These are phyloP conservation scores for Whitmania pigra DNA, from an alignment of 1,140 invertebrate genomes.

Conservation along the genomic window DNA sequence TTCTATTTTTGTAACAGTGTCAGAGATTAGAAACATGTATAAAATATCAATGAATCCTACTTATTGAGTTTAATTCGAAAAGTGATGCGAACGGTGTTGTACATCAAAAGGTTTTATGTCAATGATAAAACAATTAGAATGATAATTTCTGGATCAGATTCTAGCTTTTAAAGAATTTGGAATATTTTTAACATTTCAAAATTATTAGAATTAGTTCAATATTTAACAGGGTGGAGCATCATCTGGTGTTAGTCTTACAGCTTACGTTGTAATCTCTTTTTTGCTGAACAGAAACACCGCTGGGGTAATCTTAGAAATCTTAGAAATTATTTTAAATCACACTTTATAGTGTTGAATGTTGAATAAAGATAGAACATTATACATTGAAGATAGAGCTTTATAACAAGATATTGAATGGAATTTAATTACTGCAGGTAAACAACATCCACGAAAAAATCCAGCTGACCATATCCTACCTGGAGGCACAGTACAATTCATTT, in stretches of 20 bases:
- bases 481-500: background rate
- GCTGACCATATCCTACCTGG: constrained; percentile 8
- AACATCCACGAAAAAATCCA: background rate
- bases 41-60: no score
- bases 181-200: constrained; percentile 33
- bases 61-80: no score
- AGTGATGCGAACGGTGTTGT: no score
- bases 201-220: constrained; percentile 1
- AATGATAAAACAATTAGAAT: no score
- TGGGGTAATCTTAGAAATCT: constrained; percentile 25
- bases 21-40: no score
- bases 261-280: constrained; percentile 67
- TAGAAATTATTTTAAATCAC: background rate
- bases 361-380: no score
- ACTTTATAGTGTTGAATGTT: background rate
- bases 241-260: constrained; percentile 63
- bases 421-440: background rate
- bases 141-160: no score
- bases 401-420: background rate
- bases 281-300: constrained; percentile 51
- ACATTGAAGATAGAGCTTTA: no score
- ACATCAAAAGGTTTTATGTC: no score
- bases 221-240: constrained; percentile 51
- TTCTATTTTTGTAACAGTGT: no score
- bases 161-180: no score